Evolutionary conservation across 1,140 invertebrate genomes (phyloP), one percentile per base, ranked within the genome.

Genomic region (Drosophila pachea): DNA sequence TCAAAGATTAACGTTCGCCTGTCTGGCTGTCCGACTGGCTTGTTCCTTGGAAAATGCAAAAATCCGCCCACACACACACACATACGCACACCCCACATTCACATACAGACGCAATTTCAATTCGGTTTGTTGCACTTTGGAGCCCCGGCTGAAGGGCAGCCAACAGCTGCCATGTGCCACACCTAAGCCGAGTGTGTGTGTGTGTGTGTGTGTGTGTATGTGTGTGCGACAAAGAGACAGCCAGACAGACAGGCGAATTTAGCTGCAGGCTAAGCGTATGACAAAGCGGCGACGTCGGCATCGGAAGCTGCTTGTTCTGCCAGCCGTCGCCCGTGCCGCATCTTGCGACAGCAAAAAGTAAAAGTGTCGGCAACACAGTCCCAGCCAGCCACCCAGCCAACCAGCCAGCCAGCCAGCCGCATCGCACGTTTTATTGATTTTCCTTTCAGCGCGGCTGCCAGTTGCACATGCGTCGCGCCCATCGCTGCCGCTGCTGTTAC

Each of bases 351-450:
- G 29, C 53, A 71, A 86, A 86, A 86, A 86, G 81, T 86, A 86
- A 86, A 86, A 86, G 81, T 86, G 81, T 67, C 81, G 68, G 38
- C 38, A 40, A 38, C 68, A 56, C 22, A 49, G 54, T 12, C 6
- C 52, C 48, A 52, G 16, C 12, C 8, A 42, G 48, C 35, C 54
- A n/a, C n/a, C n/a, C n/a, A n/a, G n/a, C n/a, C n/a, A n/a, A n/a
- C 45, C 52, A 35, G 38, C n/a, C n/a, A n/a, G n/a, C 71, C 49
- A 49, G 43, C 60, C 75, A 48, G 75, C 76, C 67, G 78, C 73
- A 68, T 84, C 81, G 76, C 79, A 86, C 81, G 76, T 77, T 86
- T 86, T 86, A 86, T 86, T 86, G 81, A 86, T 86, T 86, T 86
- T 86, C 81, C 79, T 60, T 60, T 67, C 56, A 47, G 43, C 56